Percentiles rank a stretch among this genome's conserved stretches.
Evolutionary conservation across 2,113 vertebrate genomes (phyloP).

Genomic region (Microcebus griseorufus): DNA sequence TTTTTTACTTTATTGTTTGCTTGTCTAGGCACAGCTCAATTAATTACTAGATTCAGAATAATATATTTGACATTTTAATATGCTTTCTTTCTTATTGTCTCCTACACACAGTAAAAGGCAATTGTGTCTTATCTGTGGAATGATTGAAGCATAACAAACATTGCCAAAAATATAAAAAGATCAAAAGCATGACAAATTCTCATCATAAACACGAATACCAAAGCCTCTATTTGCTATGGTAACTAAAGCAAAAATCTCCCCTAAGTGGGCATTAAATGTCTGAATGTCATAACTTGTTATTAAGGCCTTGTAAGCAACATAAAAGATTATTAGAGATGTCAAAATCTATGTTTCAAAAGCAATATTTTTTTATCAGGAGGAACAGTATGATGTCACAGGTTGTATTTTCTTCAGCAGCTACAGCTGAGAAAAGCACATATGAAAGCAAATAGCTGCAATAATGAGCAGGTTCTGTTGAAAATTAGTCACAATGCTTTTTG

Average conservation of each 20-base stretch:
- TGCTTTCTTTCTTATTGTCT: conserved; percentile 40
- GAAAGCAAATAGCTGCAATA: background rate
- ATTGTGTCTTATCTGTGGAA: conserved; percentile 34
- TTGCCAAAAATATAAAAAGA: background rate
- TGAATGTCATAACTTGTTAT: conserved; percentile 31
- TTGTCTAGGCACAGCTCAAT: conserved; percentile 4
- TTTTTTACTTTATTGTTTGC: conserved; percentile 22
- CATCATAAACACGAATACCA: background rate
- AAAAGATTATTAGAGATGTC: conserved; percentile 47
- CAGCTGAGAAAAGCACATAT: background rate
- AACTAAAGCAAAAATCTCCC: conserved; percentile 36
- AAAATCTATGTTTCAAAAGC: conserved; percentile 45
- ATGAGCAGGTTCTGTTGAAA: background rate
- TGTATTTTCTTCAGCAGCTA: background rate
- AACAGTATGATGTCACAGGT: background rate
- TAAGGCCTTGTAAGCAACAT: conserved; percentile 51
- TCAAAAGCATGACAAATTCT: conserved; percentile 40
- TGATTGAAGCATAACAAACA: conserved; percentile 28
- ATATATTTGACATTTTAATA: conserved; percentile 42
- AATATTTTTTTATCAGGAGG: conserved; percentile 50
- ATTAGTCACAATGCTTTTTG: background rate
- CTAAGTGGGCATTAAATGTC: conserved; percentile 21
- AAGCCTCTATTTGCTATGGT: background rate
- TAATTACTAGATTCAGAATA: conserved; percentile 61
- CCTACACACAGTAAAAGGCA: conserved; percentile 53